Evolutionary conservation across 2,797 vertebrate genomes (phyloP).

Genomic region (Typhlichthys subterraneus): DNA sequence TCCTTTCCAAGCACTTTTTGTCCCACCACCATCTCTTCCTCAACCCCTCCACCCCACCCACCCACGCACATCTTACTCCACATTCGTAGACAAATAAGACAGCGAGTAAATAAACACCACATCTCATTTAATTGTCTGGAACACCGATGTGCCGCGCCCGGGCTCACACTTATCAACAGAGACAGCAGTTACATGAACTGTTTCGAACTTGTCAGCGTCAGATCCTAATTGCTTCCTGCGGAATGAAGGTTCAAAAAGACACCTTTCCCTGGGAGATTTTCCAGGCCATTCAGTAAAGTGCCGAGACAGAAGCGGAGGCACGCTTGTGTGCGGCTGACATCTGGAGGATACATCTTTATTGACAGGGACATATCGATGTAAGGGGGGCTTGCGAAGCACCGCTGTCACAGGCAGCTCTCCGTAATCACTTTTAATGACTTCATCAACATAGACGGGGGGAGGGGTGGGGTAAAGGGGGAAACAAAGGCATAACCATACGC

Average conservation of each 20-base stretch:
- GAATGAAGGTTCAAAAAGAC: slow-evolving; percentile 86
- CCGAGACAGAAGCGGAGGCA: slow-evolving; percentile 80
- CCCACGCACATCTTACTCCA: slow-evolving; percentile 49
- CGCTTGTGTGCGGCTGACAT: slow-evolving; percentile 84
- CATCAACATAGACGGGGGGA: slow-evolving; percentile 73
- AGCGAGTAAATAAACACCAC: slow-evolving; percentile 81
- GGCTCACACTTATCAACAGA: slow-evolving; percentile 83
- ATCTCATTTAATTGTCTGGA: slow-evolving; percentile 87
- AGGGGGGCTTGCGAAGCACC: slow-evolving; percentile 66
- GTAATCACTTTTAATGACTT: slow-evolving; percentile 85
- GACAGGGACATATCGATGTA: slow-evolving; percentile 82
- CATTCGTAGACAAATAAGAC: slow-evolving; percentile 74
- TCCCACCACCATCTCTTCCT: slow-evolving; percentile 18
- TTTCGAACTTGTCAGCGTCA: slow-evolving; percentile 86
- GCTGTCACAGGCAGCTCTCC: slow-evolving; percentile 76
- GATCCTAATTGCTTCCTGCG: slow-evolving; percentile 83
- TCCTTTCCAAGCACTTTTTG: slow-evolving; percentile 17
- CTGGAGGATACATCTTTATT: slow-evolving; percentile 88
- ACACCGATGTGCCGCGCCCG: slow-evolving; percentile 76
- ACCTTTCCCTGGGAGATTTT: slow-evolving; percentile 86
- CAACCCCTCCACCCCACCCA: slow-evolving; percentile 38
- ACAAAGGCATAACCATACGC: neutral
- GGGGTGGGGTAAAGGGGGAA: slow-evolving; percentile 16
- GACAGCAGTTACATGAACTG: slow-evolving; percentile 86
- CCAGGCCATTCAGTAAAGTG: slow-evolving; percentile 80